A percentile compares a stretch with the other conserved stretches of the same genome.
phyloP scores from a whole-genome alignment of 2,797 vertebrate species.

The Sandelia bainsii region DNA sequence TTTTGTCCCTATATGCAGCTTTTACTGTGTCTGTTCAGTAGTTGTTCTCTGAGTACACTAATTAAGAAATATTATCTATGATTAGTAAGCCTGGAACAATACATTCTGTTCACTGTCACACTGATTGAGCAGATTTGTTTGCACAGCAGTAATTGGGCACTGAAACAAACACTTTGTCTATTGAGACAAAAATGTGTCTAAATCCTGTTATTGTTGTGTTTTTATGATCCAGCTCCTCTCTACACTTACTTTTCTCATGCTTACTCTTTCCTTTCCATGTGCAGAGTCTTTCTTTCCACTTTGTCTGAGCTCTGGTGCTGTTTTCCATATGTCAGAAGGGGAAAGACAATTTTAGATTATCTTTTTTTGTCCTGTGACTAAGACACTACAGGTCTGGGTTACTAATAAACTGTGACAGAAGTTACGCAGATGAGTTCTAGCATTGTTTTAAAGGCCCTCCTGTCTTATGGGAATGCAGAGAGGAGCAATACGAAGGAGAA shows the following conservation, averaged over 20 bases:
- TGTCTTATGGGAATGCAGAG: conserved; percentile 34
- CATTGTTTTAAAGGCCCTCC: conserved; percentile 20
- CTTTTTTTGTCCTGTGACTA: conserved; percentile 30
- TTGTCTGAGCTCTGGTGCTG: conserved; percentile 30
- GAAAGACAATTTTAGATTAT: conserved; percentile 33
- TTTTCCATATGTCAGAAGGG: conserved; percentile 43
- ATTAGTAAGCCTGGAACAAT: neutral
- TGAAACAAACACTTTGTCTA: conserved; percentile 13
- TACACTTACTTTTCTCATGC: conserved; percentile 1
- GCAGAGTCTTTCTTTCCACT: conserved; percentile 34
- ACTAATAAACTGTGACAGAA: conserved; percentile 40
- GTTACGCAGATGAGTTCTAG: conserved; percentile 25
- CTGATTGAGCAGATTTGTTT: conserved; percentile 17
- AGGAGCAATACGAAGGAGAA: conserved; percentile 44
- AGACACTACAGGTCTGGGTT: conserved; percentile 43
- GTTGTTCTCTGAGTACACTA: neutral
- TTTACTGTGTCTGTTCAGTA: too few relatives aligned
- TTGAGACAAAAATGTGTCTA: conserved; percentile 12
- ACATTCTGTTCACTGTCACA: conserved; percentile 9
- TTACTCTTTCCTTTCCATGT: conserved; percentile 12
- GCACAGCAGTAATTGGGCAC: neutral
- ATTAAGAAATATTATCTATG: neutral
- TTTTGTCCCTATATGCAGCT: neutral
- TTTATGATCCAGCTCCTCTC: conserved; percentile 23
- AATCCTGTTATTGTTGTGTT: neutral